A percentile compares a stretch with the other conserved stretches of the same genome.
These are phyloP conservation scores for Calypte anna DNA, from an alignment of 2,113 vertebrate species.

Conservation along the genomic window DNA sequence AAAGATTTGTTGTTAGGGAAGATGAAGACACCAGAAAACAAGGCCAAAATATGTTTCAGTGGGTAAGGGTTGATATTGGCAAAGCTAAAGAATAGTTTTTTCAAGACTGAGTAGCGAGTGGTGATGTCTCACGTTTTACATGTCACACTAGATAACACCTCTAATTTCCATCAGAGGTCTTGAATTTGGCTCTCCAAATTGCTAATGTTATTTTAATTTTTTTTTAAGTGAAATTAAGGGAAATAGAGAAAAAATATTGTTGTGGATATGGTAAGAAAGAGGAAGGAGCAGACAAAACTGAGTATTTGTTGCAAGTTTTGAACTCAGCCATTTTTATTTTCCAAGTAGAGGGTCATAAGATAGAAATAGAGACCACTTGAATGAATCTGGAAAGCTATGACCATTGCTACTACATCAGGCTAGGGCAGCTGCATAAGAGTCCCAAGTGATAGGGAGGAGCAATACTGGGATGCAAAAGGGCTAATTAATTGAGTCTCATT, in stretches of 20 bases:
- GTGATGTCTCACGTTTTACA: neutral
- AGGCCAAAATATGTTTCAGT: neutral
- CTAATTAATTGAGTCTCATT: neutral
- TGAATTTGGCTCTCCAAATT: neutral
- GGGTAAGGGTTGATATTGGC: neutral
- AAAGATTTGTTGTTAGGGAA: accelerated
- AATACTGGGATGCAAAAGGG: neutral
- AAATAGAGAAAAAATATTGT: neutral
- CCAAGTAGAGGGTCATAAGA: neutral
- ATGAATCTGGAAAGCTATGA: neutral
- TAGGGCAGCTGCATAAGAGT: neutral
- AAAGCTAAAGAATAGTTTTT: neutral
- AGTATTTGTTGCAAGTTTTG: neutral
- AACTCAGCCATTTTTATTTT: neutral
- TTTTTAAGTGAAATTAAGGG: neutral
- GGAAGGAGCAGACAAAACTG: neutral
- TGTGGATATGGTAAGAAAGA: neutral
- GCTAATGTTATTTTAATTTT: neutral
- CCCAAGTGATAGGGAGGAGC: neutral
- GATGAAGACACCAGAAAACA: neutral
- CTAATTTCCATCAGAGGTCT: neutral
- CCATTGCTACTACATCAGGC: neutral
- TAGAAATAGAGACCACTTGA: neutral
- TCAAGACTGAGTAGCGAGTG: neutral
- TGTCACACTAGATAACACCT: neutral